A percentile compares a stretch with the other conserved stretches of the same genome.
Evolutionary conservation across 2,888 invertebrate species (phyloP).

Genomic region (Phania funesta): DNA sequence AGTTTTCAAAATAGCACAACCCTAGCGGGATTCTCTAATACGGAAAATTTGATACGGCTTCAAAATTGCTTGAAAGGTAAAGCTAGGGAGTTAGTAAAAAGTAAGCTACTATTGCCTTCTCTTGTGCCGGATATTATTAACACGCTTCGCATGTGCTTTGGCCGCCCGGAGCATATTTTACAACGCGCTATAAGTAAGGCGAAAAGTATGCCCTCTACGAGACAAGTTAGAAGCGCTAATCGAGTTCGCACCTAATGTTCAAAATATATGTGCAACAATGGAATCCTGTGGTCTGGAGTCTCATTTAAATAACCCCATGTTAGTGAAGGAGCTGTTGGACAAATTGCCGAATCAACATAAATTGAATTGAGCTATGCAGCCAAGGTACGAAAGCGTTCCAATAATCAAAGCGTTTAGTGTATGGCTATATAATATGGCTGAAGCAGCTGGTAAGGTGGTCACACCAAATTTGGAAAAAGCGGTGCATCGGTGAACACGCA

Average conservation of each 20-base stretch:
- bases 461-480: neutral
- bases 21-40: neutral
- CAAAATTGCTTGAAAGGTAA: conserved; percentile 21
- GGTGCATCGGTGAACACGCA: neutral
- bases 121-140: neutral
- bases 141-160: conserved; percentile 20
- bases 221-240: conserved; percentile 16
- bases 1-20: conserved; percentile 41
- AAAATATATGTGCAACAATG: conserved; percentile 27
- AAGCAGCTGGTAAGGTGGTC: conserved; percentile 23
- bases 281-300: neutral
- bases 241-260: conserved; percentile 8
- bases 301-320: neutral
- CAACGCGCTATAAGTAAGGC: conserved; percentile 33
- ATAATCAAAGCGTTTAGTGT: conserved; percentile 1
- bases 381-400: neutral
- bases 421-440: conserved; percentile 24
- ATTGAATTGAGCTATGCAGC: conserved; percentile 33
- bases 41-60: conserved; percentile 9
- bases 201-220: neutral
- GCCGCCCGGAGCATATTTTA: conserved; percentile 29
- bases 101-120: neutral
- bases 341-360: conserved; percentile 3
- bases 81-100: neutral
- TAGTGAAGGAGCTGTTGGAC: neutral